These are phyloP conservation scores for Drosophila melanosoma DNA, from an alignment of 2,888 invertebrate species.

Conservation along the genomic window DNA sequence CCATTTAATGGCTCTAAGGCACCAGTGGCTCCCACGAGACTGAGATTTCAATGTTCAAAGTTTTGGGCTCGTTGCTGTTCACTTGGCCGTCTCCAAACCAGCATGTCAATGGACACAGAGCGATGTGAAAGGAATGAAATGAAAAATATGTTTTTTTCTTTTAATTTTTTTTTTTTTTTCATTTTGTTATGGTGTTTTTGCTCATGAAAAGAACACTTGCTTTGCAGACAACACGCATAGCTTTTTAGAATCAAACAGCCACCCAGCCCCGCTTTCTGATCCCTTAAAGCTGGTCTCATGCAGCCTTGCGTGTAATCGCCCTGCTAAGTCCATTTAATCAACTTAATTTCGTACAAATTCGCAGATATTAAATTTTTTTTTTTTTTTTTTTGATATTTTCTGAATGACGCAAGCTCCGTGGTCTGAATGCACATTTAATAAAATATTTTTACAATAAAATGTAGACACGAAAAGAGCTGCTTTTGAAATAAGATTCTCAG, in stretches of 20 bases:
- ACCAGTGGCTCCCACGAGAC: slow-evolving; percentile 61
- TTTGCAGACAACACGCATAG: slow-evolving; percentile 49
- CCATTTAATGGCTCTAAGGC: slow-evolving; percentile 70
- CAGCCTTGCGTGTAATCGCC: slow-evolving; percentile 75
- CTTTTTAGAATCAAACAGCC: slow-evolving; percentile 24
- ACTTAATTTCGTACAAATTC: slow-evolving; percentile 80
- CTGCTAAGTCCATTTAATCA: slow-evolving; percentile 78
- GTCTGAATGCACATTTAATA: slow-evolving; percentile 60
- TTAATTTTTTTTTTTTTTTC: slow-evolving; percentile 1
- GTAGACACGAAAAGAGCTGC: slow-evolving; percentile 1
- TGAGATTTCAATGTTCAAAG: slow-evolving; percentile 72
- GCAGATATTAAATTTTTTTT: slow-evolving; percentile 59
- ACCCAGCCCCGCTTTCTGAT: neutral
- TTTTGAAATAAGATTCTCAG: slow-evolving; percentile 63
- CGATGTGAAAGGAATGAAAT: slow-evolving; percentile 58
- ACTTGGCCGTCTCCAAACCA: slow-evolving; percentile 18
- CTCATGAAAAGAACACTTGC: slow-evolving; percentile 32
- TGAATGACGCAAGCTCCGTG: slow-evolving; percentile 60
- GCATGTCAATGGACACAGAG: slow-evolving; percentile 47
- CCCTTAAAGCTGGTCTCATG: slow-evolving; percentile 8
- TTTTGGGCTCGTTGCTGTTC: slow-evolving; percentile 49
- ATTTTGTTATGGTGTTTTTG: slow-evolving; percentile 14
- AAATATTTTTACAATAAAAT: slow-evolving; percentile 49
- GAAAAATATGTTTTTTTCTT: slow-evolving; percentile 61
- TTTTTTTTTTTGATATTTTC: slow-evolving; percentile 10